A percentile compares a stretch with the other conserved stretches of the same genome.
Evolutionary conservation across 2,113 vertebrate species (phyloP).

Genomic region (Petroica traversi): DNA sequence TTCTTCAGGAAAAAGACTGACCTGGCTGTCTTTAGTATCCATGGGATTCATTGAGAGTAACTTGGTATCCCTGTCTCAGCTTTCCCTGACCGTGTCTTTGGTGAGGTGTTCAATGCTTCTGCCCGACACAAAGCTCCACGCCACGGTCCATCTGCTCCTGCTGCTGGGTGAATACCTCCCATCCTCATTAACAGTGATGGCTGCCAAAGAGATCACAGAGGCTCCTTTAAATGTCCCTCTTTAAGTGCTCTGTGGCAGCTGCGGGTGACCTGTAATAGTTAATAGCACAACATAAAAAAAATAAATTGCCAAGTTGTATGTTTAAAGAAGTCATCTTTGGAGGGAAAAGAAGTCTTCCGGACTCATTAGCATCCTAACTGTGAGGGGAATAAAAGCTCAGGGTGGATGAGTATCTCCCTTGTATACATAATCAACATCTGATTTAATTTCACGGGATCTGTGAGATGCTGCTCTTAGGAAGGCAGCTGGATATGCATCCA

Average conservation of each 20-base stretch:
- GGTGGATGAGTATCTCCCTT: conserved; percentile 16
- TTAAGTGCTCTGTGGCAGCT: conserved; percentile 22
- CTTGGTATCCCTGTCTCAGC: background rate
- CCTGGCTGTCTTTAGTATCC: background rate
- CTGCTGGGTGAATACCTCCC: background rate
- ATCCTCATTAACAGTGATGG: background rate
- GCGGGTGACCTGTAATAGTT: background rate
- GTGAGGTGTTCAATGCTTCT: background rate
- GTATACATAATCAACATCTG: background rate
- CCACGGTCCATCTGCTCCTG: background rate
- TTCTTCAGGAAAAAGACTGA: background rate
- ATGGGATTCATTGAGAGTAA: background rate
- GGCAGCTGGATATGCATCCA: background rate
- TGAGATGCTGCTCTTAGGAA: background rate
- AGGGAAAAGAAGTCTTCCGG: background rate
- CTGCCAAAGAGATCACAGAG: conserved; percentile 8
- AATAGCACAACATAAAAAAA: conserved; percentile 9
- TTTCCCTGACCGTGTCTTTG: background rate
- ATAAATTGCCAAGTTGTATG: background rate
- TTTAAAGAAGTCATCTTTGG: background rate
- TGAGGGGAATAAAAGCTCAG: conserved; percentile 3
- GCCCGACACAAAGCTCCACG: background rate
- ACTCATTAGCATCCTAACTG: conserved; percentile 11
- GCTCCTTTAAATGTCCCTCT: background rate
- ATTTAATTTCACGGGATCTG: background rate